These are phyloP conservation scores for Chelon labrosus DNA, from an alignment of 2,797 vertebrate species.

Conservation along the genomic window DNA sequence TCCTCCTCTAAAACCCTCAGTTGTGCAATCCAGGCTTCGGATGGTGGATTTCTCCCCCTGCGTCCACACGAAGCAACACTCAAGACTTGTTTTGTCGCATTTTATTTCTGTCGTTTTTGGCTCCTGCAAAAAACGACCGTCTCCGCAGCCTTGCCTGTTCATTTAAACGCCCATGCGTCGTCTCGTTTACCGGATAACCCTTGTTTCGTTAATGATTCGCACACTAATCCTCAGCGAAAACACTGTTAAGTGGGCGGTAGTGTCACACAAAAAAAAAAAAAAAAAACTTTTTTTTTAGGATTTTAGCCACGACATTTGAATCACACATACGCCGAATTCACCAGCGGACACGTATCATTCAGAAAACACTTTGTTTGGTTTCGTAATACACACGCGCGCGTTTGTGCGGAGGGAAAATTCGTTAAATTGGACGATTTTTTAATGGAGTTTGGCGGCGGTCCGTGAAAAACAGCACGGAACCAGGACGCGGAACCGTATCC, in stretches of 20 bases:
- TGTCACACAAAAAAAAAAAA: too few relatives aligned
- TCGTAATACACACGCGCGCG: too few relatives aligned
- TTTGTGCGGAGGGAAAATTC: neutral
- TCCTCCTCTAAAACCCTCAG: too few relatives aligned
- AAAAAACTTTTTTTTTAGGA: conserved; percentile 38
- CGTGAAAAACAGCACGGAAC: conserved; percentile 5
- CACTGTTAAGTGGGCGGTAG: conserved; percentile 27
- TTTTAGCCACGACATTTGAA: neutral
- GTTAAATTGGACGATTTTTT: neutral
- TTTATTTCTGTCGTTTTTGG: too few relatives aligned
- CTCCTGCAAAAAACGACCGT: too few relatives aligned
- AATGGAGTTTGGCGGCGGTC: conserved; percentile 34
- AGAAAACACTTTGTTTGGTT: neutral
- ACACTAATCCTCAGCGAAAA: conserved; percentile 17
- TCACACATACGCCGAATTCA: conserved; percentile 32
- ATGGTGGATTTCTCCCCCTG: conserved; percentile 11
- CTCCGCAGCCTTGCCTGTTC: neutral
- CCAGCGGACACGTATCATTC: fast-evolving
- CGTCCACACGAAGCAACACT: conserved; percentile 27
- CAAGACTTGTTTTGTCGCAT: neutral
- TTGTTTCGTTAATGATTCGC: neutral
- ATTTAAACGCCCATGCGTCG: too few relatives aligned
- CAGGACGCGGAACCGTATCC: neutral
- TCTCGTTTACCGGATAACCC: too few relatives aligned
- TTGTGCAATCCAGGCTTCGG: too few relatives aligned